phyloP scores from a whole-genome alignment of 2,888 invertebrate genomes.

The Drosophila melanosoma region DNA sequence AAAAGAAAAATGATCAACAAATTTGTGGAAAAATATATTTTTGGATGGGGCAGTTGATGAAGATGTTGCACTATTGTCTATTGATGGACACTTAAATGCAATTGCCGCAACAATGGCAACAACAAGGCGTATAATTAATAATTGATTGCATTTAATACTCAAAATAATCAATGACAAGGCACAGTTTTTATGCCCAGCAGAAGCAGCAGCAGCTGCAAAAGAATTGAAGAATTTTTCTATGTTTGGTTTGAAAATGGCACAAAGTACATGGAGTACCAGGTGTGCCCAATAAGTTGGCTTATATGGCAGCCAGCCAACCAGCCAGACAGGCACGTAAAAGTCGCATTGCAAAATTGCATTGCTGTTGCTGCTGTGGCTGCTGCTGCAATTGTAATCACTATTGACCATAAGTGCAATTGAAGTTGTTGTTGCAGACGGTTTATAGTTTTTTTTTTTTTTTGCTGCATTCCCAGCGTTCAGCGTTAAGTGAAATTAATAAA shows the following conservation, averaged over 20 bases:
- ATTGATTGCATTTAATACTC: constrained; percentile 71
- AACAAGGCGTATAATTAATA: constrained; percentile 80
- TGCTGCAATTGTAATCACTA: constrained; percentile 72
- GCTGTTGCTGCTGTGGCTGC: constrained; percentile 28
- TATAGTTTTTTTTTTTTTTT: constrained; percentile 26
- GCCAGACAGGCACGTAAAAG: constrained; percentile 52
- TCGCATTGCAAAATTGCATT: constrained; percentile 67
- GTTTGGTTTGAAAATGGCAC: constrained; percentile 63
- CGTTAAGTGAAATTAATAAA: constrained; percentile 79
- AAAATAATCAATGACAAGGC: constrained; percentile 43
- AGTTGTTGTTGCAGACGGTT: constrained; percentile 19
- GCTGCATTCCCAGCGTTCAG: constrained; percentile 68
- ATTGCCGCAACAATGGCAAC: constrained; percentile 53
- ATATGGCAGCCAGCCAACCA: constrained; percentile 53
- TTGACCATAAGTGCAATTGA: constrained; percentile 54
- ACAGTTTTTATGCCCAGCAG: constrained; percentile 21
- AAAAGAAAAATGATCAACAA: constrained; percentile 34
- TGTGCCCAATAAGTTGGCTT: constrained; percentile 67
- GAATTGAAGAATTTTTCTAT: constrained; percentile 61
- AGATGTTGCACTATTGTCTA: constrained; percentile 72
- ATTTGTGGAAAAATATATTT: constrained; percentile 19
- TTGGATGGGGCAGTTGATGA: constrained; percentile 46
- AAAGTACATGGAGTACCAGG: constrained; percentile 67
- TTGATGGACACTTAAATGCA: constrained; percentile 60
- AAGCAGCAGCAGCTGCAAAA: constrained; percentile 33